A percentile compares a stretch with the other conserved stretches of the same genome.
These are phyloP conservation scores for Conomelus anceps DNA, from an alignment of 2,888 invertebrate genomes.

Conservation along the genomic window DNA sequence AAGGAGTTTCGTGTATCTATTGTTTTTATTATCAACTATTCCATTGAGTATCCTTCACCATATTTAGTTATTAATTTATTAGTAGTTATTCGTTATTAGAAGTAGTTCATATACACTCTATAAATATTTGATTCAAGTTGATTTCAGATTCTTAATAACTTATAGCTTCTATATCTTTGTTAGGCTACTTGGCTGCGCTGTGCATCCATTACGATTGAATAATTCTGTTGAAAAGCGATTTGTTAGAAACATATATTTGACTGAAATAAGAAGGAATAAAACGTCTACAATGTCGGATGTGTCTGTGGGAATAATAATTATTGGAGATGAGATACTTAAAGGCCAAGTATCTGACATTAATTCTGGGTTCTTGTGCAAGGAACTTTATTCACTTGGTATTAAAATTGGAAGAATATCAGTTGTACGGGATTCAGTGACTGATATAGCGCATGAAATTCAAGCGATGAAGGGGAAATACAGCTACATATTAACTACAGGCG, in stretches of 20 bases:
- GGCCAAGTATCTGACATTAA: constrained; percentile 57
- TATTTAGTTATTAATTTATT: no score
- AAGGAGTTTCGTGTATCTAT: background rate
- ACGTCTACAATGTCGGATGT: background rate
- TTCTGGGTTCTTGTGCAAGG: constrained; percentile 49
- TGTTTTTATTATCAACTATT: background rate
- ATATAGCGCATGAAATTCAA: constrained; percentile 57
- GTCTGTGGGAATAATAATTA: constrained; percentile 44
- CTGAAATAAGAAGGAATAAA: background rate
- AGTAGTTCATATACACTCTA: no score
- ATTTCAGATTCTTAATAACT: background rate
- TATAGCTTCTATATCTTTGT: background rate
- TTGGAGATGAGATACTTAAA: constrained; percentile 62
- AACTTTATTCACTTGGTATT: constrained; percentile 48
- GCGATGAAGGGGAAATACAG: constrained; percentile 53
- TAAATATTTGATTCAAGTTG: background rate
- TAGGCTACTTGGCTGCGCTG: background rate
- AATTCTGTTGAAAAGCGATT: background rate
- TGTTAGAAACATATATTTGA: background rate
- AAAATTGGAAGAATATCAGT: constrained; percentile 52
- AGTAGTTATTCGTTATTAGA: no score
- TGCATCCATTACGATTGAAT: background rate
- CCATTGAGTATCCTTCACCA: no score
- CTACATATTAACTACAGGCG: constrained; percentile 67
- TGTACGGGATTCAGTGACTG: constrained; percentile 56